These are phyloP conservation scores for Colistium nudipinnis DNA, from an alignment of 2,113 vertebrate genomes.

Conservation along the genomic window DNA sequence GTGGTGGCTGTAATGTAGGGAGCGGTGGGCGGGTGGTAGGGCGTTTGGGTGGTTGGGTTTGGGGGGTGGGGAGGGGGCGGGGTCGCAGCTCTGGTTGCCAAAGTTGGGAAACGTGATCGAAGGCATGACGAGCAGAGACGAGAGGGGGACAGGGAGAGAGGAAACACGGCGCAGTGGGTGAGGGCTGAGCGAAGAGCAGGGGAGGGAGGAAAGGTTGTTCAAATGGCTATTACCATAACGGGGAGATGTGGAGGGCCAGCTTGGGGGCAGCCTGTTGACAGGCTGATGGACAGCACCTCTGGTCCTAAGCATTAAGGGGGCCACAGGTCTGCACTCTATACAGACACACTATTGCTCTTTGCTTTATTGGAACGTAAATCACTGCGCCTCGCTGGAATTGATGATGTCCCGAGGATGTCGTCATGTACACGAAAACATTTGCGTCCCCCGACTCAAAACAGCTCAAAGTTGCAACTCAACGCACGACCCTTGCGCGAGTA, in stretches of 20 bases:
- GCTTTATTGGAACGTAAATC: slow-evolving; percentile 61
- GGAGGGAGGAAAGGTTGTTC: slow-evolving; percentile 37
- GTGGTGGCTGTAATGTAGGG: slow-evolving; percentile 22
- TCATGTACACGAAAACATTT: background rate
- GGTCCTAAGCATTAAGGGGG: slow-evolving; percentile 55
- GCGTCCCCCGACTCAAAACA: background rate
- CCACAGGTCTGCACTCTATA: slow-evolving; percentile 33
- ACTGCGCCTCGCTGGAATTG: slow-evolving; percentile 28
- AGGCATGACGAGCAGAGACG: slow-evolving; percentile 56
- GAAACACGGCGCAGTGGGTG: slow-evolving; percentile 45
- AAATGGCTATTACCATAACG: slow-evolving; percentile 65
- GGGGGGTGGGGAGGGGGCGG: background rate
- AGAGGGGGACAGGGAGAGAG: slow-evolving; percentile 57
- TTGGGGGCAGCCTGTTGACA: slow-evolving; percentile 66
- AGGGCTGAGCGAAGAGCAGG: slow-evolving; percentile 17
- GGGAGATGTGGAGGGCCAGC: slow-evolving; percentile 54
- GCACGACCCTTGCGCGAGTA: background rate
- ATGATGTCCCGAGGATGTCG: slow-evolving; percentile 3
- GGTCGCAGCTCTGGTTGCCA: slow-evolving; percentile 34
- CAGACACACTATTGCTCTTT: slow-evolving; percentile 36
- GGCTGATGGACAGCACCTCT: slow-evolving; percentile 74
- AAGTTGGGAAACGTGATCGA: slow-evolving; percentile 66
- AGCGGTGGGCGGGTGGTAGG: background rate
- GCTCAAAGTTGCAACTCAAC: background rate
- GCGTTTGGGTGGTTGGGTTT: too few species aligned